Conservation (phyloP, 2,113 vertebrate species). For the Poeciliopsis occidentalis region DNA sequence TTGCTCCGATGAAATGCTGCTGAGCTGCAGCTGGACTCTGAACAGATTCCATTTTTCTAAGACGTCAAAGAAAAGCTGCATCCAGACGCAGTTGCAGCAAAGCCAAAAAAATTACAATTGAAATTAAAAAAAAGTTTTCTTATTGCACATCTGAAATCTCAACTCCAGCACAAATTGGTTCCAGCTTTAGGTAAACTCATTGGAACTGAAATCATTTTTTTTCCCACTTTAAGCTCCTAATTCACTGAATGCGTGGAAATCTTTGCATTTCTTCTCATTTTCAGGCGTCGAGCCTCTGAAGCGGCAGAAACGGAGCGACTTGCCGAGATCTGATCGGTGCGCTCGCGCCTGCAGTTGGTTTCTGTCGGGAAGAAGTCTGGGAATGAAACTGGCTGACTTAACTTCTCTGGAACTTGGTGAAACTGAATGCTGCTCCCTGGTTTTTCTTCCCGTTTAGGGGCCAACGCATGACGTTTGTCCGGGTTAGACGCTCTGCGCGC, state of each 20-base stretch:
- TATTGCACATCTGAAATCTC: not conserved
- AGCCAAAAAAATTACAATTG: not conserved
- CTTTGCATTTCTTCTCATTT: constrained; percentile 75
- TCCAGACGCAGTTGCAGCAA: not conserved
- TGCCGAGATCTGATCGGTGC: not conserved
- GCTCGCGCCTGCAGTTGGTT: not conserved
- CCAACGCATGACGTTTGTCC: not conserved
- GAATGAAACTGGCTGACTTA: constrained; percentile 12
- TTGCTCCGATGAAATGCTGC: constrained; percentile 12
- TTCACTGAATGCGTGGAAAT: constrained; percentile 72
- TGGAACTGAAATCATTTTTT: constrained; percentile 59
- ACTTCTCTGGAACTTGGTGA: constrained; percentile 4
- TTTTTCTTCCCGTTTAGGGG: not conserved
- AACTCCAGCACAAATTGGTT: constrained; percentile 87
- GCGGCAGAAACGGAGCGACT: constrained; percentile 75
- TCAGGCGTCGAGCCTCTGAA: constrained; percentile 81
- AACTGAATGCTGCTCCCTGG: constrained; percentile 1
- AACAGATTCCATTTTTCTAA: not conserved
- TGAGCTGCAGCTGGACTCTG: not conserved
- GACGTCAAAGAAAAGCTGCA: not conserved
- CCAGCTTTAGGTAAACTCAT: constrained; percentile 83
- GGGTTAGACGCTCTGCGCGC: not conserved
- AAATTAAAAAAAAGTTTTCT: not conserved
- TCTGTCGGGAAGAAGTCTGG: not conserved
- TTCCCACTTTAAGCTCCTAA: constrained; percentile 79